These are phyloP conservation scores for Thunnus thynnus DNA, from an alignment of 2,113 vertebrate species.

Conservation along the genomic window DNA sequence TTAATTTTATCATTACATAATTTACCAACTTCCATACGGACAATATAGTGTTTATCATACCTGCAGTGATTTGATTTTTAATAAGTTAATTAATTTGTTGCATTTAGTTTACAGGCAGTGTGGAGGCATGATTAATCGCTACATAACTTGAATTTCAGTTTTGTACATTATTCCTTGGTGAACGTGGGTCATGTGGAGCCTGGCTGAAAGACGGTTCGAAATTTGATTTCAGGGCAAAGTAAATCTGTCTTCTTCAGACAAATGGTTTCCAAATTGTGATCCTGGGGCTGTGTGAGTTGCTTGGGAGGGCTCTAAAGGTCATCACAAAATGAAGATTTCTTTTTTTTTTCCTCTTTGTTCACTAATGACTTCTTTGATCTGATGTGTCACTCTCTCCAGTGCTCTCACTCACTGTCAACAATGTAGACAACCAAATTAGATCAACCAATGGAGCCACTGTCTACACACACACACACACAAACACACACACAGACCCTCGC, in stretches of 20 bases:
- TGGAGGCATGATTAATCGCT: background rate
- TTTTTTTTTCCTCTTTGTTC: background rate
- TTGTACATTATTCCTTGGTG: conserved; percentile 2
- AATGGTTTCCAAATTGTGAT: conserved; percentile 8
- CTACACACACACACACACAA: background rate
- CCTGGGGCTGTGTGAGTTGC: conserved; percentile 2
- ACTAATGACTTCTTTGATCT: conserved; percentile 24
- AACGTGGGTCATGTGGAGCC: background rate
- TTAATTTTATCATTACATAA: conserved; percentile 10
- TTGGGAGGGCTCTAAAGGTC: background rate
- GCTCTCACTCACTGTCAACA: conserved; percentile 6
- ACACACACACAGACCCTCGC: conserved; percentile 6
- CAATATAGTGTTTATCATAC: background rate
- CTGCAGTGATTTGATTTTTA: conserved; percentile 2
- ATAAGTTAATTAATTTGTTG: conserved; percentile 8
- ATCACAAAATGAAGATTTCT: background rate
- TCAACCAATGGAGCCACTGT: background rate
- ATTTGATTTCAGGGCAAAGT: conserved; percentile 30
- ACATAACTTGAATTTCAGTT: conserved; percentile 10
- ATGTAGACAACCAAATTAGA: conserved; percentile 24
- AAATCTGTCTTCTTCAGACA: conserved; percentile 15
- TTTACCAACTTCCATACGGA: background rate
- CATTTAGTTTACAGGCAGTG: background rate
- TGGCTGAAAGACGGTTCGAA: conserved; percentile 4
- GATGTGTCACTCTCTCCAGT: conserved; percentile 4